Evolutionary conservation across 1,140 invertebrate species (phyloP).

Genomic region (Platorchestia sp.): DNA sequence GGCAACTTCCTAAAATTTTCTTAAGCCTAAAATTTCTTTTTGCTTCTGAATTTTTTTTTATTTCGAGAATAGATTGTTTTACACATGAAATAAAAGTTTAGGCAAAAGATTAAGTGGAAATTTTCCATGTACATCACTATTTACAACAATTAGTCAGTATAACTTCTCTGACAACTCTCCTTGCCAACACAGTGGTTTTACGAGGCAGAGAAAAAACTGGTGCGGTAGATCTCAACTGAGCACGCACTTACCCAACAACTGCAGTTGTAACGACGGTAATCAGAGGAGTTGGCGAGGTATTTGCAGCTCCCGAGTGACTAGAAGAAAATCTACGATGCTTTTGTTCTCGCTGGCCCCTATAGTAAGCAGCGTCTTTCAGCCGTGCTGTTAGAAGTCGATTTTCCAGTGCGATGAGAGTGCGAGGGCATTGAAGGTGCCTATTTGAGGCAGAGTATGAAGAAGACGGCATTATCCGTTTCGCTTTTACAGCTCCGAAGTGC

Average conservation of each 20-base stretch:
- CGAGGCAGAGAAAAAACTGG: not conserved
- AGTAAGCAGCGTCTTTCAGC: not conserved
- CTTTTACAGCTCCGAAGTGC: too few species aligned
- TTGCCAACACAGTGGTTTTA: not conserved
- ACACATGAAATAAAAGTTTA: not conserved
- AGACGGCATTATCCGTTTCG: too few species aligned
- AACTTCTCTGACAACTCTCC: not conserved
- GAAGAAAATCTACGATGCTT: not conserved
- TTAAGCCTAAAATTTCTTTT: not conserved
- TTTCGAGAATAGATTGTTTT: not conserved
- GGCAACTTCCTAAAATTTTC: not conserved
- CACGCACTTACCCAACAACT: not conserved
- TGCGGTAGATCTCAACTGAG: not conserved
- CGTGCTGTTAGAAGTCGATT: not conserved
- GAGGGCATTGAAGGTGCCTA: too few species aligned
- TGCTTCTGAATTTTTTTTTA: not conserved
- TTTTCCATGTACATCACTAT: not conserved
- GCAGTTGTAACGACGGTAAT: not conserved
- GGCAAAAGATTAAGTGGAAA: not conserved
- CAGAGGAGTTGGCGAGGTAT: not conserved
- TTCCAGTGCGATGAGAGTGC: not conserved
- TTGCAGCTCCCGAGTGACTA: not conserved
- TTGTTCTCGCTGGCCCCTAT: not conserved
- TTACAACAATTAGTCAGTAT: not conserved
- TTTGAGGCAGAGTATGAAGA: too few species aligned